Evolutionary conservation across 2,888 invertebrate species (phyloP).

Genomic region (Rhorus exstirpatorius): DNA sequence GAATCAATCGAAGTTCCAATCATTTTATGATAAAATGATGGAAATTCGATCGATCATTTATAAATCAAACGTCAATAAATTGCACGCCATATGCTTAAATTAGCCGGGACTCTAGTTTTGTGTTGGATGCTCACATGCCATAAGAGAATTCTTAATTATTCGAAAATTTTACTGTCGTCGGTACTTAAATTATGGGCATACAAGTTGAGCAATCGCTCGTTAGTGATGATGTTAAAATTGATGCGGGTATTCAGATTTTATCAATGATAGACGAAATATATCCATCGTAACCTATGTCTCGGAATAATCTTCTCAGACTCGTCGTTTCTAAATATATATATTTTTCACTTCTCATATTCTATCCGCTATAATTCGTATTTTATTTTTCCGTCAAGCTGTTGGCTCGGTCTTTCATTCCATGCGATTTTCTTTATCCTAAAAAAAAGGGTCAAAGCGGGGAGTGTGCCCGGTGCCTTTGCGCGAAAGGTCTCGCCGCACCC

Average conservation of each 20-base stretch:
- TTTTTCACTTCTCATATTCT: not conserved
- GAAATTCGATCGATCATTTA: no score
- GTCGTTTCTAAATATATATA: not conserved
- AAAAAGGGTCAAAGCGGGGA: slow-evolving; percentile 36
- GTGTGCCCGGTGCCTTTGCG: slow-evolving; percentile 65
- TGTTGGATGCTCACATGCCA: slow-evolving; percentile 11
- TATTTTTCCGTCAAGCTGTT: not conserved
- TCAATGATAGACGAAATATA: slow-evolving; percentile 14
- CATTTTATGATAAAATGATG: no score
- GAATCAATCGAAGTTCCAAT: no score
- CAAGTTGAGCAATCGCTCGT: slow-evolving; percentile 36
- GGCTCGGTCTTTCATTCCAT: not conserved
- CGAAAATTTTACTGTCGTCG: slow-evolving; percentile 5
- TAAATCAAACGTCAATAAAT: no score
- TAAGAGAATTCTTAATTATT: slow-evolving; percentile 33
- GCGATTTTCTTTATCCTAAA: slow-evolving; percentile 15
- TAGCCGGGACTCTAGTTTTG: not conserved
- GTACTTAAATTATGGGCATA: slow-evolving; percentile 37
- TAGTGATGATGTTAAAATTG: slow-evolving; percentile 31
- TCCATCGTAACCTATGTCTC: no score
- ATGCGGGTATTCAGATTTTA: slow-evolving; percentile 41
- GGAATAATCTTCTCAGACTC: not conserved
- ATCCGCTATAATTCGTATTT: not conserved
- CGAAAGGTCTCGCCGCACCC: slow-evolving; percentile 73
- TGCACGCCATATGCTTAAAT: no score